phyloP scores from a whole-genome alignment of 2,113 vertebrate genomes.

The Gambusia holbrooki region DNA sequence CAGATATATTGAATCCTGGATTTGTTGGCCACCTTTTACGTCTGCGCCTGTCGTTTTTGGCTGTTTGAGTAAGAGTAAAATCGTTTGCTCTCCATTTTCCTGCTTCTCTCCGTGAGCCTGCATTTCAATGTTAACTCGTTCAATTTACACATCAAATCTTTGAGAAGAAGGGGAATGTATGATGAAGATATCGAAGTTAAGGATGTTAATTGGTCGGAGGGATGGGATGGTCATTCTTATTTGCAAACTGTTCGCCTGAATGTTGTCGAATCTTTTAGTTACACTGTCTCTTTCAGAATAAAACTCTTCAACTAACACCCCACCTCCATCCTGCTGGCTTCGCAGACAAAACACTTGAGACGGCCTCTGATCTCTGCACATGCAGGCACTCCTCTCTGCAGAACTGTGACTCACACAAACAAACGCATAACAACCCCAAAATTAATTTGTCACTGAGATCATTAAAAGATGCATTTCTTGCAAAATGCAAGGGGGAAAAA shows the following conservation, averaged over 20 bases:
- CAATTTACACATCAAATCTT: not conserved
- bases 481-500: conserved; percentile 23
- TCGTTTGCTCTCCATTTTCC: not conserved
- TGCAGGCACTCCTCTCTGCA: not conserved
- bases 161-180: not conserved
- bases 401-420: conserved; percentile 6
- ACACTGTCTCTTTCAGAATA: not conserved
- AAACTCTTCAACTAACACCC: conserved; percentile 6
- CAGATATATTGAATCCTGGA: not conserved
- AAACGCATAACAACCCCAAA: conserved; percentile 29
- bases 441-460: conserved; percentile 33
- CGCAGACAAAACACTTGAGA: not conserved
- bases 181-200: not conserved
- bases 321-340: conserved; percentile 5
- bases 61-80: not conserved
- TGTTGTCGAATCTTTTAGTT: not conserved
- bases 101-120: not conserved
- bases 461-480: conserved; percentile 48
- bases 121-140: not conserved
- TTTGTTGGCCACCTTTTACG: not conserved
- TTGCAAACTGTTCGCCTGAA: too few species aligned
- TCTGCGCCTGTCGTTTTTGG: not conserved
- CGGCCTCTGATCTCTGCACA: conserved; percentile 11
- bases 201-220: not conserved
- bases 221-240: not conserved